Base-by-base conservation (phyloP, 2,113 vertebrate genomes). In the Bubo scandiacus region DNA sequence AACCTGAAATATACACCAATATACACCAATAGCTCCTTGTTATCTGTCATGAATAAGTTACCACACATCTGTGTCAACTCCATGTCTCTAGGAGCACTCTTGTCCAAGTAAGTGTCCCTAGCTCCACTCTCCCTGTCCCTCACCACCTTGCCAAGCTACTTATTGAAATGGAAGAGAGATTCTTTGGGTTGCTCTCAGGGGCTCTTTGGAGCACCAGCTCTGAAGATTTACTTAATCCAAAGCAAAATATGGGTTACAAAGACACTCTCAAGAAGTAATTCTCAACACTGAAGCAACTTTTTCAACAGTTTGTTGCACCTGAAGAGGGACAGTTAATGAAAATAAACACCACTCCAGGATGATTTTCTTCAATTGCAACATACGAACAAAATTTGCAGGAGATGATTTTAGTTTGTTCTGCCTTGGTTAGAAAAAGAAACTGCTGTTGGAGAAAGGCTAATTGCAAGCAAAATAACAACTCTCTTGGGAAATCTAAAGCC, bases 391-490 rank as follows among this genome's bases (percentile, higher is more conserved):
- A n/a, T 49, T 63, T 12, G 17, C 20, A 85, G 68, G 73, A 29
- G 26, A 73, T 15, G 6, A 82, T 52, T 55, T 77, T 38, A 85
- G 49, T 38, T 42, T 66, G 14, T n/a, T 59, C n/a, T 80, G 89
- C 17, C n/a, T 84, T 62, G 52, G 66, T 85, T 45, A 91, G 79
- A 34, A 90, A 78, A 91, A 87, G 38, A 75, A 95, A 75, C 32
- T 91, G 81, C 81, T 82, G 86, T 80, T 78, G 90, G 86, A 94
- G 42, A 81, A 95, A 95, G 49, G 81, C 62, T 96, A 97, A 95
- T 94, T 95, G 87, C 78, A 91, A 87, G 66, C 18, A 85, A 92
- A 94, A 34, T 92, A 96, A 91, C 79, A 90, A 55, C 38, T 34
- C 89, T 57, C 73, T 19, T 27, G 81, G 86, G 96, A 95, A 91